These are phyloP conservation scores for Bombus superbus DNA, from an alignment of 1,140 invertebrate genomes.

Conservation along the genomic window DNA sequence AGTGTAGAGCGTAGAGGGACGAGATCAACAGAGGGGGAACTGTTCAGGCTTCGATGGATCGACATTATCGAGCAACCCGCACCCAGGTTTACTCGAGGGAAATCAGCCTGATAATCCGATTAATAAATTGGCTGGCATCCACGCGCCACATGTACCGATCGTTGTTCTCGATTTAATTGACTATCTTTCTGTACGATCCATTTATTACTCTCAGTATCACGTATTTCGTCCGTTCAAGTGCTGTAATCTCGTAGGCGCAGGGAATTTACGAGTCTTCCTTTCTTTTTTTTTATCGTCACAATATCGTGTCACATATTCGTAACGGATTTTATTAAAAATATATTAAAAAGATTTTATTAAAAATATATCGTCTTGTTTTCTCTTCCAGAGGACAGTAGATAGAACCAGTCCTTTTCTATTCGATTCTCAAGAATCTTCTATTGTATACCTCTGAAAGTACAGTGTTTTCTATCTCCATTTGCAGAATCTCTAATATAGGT, in stretches of 20 bases:
- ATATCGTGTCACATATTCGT: not conserved
- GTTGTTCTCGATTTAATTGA: conserved; percentile 79
- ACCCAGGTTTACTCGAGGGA: conserved; percentile 76
- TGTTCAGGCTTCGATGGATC: conserved; percentile 77
- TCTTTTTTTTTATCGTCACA: not conserved
- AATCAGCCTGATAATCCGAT: conserved; percentile 82
- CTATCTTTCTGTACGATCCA: conserved; percentile 68
- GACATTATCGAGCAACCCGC: conserved; percentile 71
- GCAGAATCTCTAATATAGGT: not conserved
- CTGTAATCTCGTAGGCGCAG: conserved; percentile 2
- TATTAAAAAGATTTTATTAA: not conserved
- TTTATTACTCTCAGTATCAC: conserved; percentile 32
- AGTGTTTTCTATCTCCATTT: not conserved
- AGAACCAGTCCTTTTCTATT: not conserved
- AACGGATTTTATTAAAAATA: not conserved
- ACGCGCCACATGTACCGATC: conserved; percentile 53
- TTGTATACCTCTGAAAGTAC: not conserved
- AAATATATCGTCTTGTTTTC: not conserved
- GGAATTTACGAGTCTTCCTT: conserved; percentile 15
- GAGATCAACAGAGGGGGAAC: conserved; percentile 64
- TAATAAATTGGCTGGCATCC: conserved; percentile 80
- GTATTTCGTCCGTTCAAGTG: not conserved
- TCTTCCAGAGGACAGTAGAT: not conserved
- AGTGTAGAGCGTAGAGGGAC: not conserved
- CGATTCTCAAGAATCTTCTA: not conserved